Evolutionary conservation across 2,113 vertebrate genomes (phyloP).

Genomic region (Xiphophorus couchianus): DNA sequence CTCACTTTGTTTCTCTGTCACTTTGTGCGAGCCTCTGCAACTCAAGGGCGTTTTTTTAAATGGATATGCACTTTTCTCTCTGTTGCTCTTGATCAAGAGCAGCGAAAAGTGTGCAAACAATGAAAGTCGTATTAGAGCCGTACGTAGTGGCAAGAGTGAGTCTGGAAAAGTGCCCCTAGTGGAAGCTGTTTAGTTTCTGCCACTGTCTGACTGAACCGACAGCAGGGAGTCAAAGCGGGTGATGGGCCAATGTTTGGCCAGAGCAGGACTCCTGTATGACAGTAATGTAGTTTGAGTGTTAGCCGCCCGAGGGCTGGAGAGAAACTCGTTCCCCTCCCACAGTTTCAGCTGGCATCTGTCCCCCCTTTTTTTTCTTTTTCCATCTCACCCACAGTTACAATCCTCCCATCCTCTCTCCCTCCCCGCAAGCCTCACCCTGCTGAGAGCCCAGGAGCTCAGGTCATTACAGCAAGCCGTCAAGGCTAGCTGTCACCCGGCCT

Average conservation of each 20-base stretch:
- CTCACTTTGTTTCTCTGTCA: constrained; percentile 53
- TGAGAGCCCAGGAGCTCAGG: constrained; percentile 62
- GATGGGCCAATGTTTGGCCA: constrained; percentile 70
- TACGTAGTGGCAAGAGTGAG: constrained; percentile 30
- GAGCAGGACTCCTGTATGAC: constrained; percentile 73
- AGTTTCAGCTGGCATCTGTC: constrained; percentile 75
- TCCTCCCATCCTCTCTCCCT: constrained; percentile 46
- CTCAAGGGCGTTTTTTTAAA: constrained; percentile 24
- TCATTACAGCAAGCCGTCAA: constrained; percentile 76
- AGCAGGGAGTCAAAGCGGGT: constrained; percentile 69
- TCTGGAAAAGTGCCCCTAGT: constrained; percentile 65
- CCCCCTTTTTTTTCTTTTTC: constrained; percentile 22
- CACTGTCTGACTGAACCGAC: constrained; percentile 70
- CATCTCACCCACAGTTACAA: constrained; percentile 55
- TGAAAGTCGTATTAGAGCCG: constrained; percentile 10
- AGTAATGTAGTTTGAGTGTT: constrained; percentile 76
- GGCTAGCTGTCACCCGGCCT: constrained; percentile 67
- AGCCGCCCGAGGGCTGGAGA: constrained; percentile 70
- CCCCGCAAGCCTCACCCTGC: constrained; percentile 65
- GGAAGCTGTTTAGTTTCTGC: constrained; percentile 68
- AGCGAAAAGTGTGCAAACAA: constrained; percentile 11
- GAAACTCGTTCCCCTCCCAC: constrained; percentile 75
- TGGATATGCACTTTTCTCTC: constrained; percentile 41
- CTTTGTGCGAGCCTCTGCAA: constrained; percentile 10
- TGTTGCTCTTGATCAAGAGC: constrained; percentile 31